These are phyloP conservation scores for Corythucha ciliata DNA, from an alignment of 2,888 invertebrate genomes.

Conservation along the genomic window DNA sequence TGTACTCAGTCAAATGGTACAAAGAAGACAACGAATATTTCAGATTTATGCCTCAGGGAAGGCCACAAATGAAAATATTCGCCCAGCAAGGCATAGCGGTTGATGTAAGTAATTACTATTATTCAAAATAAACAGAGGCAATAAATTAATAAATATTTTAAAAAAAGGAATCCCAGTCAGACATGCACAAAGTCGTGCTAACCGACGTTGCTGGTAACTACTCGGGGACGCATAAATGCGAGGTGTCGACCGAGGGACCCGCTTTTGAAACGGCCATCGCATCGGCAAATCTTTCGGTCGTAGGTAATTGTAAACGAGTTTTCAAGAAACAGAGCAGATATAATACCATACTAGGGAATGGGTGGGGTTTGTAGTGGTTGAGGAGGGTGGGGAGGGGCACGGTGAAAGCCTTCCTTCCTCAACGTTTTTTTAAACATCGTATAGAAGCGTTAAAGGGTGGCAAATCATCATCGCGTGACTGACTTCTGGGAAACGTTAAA, in stretches of 20 bases:
- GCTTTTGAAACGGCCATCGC: conserved; percentile 8
- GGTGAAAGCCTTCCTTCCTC: no score
- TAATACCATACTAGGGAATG: no score
- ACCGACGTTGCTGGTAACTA: background rate
- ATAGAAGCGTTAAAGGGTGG: background rate
- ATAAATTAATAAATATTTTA: background rate
- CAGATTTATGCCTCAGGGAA: background rate
- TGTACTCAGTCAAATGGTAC: conserved; percentile 3
- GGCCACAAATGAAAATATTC: background rate
- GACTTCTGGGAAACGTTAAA: no score
- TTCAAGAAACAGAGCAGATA: no score
- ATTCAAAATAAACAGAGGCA: background rate
- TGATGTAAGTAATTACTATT: background rate
- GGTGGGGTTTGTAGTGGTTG: no score
- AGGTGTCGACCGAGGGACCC: conserved; percentile 14
- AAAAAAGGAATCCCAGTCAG: conserved; percentile 1
- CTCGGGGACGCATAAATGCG: conserved; percentile 12
- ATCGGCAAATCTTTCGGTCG: conserved; percentile 4
- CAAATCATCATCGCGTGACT: no score
- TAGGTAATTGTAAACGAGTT: no score
- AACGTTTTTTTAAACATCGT: background rate
- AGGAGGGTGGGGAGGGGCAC: no score
- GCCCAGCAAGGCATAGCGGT: background rate
- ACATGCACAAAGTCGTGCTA: conserved; percentile 14
- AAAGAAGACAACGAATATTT: background rate